These are phyloP conservation scores for Sialia sialis DNA, from an alignment of 2,113 vertebrate genomes.

Conservation along the genomic window DNA sequence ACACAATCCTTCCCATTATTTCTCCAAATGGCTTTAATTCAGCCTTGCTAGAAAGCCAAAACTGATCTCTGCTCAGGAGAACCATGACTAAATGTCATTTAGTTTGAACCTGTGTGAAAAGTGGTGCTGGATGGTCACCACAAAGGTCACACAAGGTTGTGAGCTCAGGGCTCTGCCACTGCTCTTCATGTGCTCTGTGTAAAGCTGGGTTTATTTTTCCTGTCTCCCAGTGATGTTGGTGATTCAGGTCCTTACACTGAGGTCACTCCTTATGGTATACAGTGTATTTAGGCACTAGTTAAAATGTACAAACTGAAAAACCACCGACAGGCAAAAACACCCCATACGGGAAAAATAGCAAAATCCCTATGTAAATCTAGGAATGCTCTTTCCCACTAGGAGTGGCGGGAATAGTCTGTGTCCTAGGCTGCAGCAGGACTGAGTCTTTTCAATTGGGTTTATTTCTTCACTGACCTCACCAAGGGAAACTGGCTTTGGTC, in stretches of 20 bases:
- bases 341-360: not conserved
- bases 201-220: not conserved
- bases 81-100: slow-evolving; percentile 23
- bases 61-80: not conserved
- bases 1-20: slow-evolving; percentile 28
- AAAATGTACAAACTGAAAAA: not conserved
- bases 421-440: not conserved
- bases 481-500: not conserved
- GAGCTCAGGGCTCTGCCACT: not conserved
- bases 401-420: not conserved
- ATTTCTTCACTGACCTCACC: not conserved
- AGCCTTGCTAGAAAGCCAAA: slow-evolving; percentile 26
- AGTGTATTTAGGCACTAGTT: not conserved
- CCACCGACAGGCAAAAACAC: accelerated
- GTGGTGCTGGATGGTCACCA: not conserved
- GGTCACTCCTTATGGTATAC: not conserved
- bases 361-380: not conserved
- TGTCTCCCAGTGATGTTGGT: not conserved
- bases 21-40: slow-evolving; percentile 26
- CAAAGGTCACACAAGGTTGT: not conserved
- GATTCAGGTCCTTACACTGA: not conserved
- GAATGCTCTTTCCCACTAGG: not conserved
- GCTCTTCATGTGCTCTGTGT: not conserved
- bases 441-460: not conserved
- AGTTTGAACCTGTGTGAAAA: slow-evolving; percentile 6